Conservation (phyloP, 37 sponge, comb jelly and placozoan species). For the Spongilla lacustris region DNA sequence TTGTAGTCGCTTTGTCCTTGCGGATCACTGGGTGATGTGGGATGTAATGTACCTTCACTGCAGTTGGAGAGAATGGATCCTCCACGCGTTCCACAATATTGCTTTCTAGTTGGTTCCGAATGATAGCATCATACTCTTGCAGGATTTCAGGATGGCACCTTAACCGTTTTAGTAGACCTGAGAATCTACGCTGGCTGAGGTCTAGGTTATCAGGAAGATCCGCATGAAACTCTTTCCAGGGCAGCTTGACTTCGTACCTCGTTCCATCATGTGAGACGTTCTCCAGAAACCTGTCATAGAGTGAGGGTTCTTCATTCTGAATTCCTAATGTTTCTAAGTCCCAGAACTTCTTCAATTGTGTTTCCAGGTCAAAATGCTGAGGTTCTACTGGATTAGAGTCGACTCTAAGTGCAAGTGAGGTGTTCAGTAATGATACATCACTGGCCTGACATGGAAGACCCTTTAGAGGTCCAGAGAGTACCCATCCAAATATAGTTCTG, state of each 20-base stretch:
- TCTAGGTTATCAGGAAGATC: constrained; percentile 28
- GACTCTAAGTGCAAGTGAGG: constrained; percentile 15
- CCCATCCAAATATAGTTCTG: constrained; percentile 20
- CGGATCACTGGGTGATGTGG: constrained; percentile 38
- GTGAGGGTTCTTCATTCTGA: neutral
- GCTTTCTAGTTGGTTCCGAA: constrained; percentile 13
- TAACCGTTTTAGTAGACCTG: constrained; percentile 18
- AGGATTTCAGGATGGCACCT: constrained; percentile 26
- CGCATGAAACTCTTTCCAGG: constrained; percentile 46
- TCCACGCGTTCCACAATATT: constrained; percentile 43
- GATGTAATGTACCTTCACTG: constrained; percentile 15
- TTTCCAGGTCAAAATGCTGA: neutral
- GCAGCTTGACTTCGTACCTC: constrained; percentile 42
- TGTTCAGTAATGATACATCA: neutral
- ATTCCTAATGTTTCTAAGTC: constrained; percentile 46
- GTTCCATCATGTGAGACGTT: constrained; percentile 14
- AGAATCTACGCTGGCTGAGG: constrained; percentile 24
- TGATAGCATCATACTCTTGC: constrained; percentile 37
- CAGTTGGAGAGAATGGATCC: neutral
- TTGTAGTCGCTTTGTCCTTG: constrained; percentile 16
- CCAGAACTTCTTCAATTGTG: constrained; percentile 14
- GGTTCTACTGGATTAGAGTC: neutral
- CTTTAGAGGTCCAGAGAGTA: constrained; percentile 29
- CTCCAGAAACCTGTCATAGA: constrained; percentile 18
- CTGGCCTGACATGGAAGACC: too few relatives aligned